Conservation (phyloP, 2,797 vertebrate genomes). For the Sebastes alutus region DNA sequence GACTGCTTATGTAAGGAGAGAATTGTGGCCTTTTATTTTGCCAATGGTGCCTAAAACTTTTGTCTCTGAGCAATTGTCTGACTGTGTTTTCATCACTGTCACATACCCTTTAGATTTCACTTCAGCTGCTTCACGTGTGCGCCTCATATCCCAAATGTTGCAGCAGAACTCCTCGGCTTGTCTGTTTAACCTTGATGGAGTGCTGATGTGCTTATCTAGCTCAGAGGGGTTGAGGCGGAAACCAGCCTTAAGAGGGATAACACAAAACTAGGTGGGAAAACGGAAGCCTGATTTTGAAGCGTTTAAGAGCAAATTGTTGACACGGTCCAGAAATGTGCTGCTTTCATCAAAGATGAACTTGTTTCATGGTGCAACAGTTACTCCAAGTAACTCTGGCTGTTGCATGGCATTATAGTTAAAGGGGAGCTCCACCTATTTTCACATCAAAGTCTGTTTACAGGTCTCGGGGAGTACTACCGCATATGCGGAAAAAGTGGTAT, state of each 20-base stretch:
- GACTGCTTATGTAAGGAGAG: slow-evolving; percentile 18
- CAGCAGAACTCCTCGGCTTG: slow-evolving; percentile 1
- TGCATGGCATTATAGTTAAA: background rate
- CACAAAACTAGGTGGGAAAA: background rate
- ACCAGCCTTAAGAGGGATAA: background rate
- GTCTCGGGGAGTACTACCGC: background rate
- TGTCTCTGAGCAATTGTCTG: slow-evolving; percentile 50
- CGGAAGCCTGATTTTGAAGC: background rate
- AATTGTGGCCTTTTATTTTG: slow-evolving; percentile 42
- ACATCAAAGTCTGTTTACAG: slow-evolving; percentile 2
- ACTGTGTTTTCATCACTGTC: slow-evolving; percentile 58
- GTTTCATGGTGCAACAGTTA: background rate
- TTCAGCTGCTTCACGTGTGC: slow-evolving; percentile 12
- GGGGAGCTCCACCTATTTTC: background rate
- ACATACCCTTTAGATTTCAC: slow-evolving; percentile 19
- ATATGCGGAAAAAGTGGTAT: background rate
- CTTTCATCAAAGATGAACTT: slow-evolving; percentile 2
- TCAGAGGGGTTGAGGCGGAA: background rate
- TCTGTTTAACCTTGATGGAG: slow-evolving; percentile 18
- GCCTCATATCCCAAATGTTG: slow-evolving; percentile 40
- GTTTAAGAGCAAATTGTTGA: slow-evolving; percentile 3
- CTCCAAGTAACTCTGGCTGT: background rate
- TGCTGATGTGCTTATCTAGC: slow-evolving; percentile 13
- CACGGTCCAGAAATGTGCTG: background rate
- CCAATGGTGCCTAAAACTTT: slow-evolving; percentile 32